Base-by-base conservation (phyloP, 2,888 invertebrate genomes). In the Bursaphelenchus okinawaensis region DNA sequence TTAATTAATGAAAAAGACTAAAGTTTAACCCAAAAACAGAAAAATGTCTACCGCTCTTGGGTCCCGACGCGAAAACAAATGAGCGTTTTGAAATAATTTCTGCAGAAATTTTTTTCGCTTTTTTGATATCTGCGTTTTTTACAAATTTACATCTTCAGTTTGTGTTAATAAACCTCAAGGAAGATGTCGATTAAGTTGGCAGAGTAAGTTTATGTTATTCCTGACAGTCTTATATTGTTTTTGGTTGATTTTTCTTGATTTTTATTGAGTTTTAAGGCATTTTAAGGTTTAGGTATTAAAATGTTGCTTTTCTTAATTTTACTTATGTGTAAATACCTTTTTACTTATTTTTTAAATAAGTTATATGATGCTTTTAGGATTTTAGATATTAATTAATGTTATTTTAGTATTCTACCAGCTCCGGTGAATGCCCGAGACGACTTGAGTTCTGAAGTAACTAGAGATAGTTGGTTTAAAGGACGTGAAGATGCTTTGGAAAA, bases 341-440 rank as follows among this genome's bases (percentile, higher is more conserved):
- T n/a, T n/a, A n/a, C n/a, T n/a, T n/a, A n/a, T n/a, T n/a, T n/a
- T n/a, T n/a, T n/a, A n/a, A n/a, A n/a, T n/a, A n/a, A n/a, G n/a
- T n/a, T n/a, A n/a, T n/a, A n/a, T n/a, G n/a, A n/a, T n/a, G n/a
- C n/a, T n/a, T n/a, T n/a, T n/a, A n/a, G n/a, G n/a, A n/a, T n/a
- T n/a, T n/a, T n/a, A n/a, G n/a, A n/a, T n/a, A n/a, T n/a, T n/a
- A n/a, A n/a, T n/a, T n/a, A n/a, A n/a, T n/a, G n/a, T n/a, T n/a
- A n/a, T 83, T 84, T 63, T 78, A 93, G 92, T 80, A 86, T 94
- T 69, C 84, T 95, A 68, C 94, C 94, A 54, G 88, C 90, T 24
- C 94, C 93, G 0, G 88, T 89, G 0, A 92, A 93, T 84, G 88
- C 89, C 31, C 87, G 90, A 66, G 91, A 91, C 89, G 94, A 94